These are phyloP conservation scores for Orientallactaga sibirica DNA, from an alignment of 2,797 vertebrate genomes.

Conservation along the genomic window DNA sequence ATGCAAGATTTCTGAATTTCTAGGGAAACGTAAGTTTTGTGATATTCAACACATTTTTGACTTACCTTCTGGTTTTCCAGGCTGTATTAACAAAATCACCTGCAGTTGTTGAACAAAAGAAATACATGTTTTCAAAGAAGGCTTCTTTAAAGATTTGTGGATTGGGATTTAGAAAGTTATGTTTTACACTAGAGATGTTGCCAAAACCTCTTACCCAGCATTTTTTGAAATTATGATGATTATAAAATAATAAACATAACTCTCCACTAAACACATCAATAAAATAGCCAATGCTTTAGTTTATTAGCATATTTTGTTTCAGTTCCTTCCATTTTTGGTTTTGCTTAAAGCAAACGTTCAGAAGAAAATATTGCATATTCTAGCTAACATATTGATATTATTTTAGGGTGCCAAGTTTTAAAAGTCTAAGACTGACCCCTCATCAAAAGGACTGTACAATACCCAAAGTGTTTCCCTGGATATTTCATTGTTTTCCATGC, in stretches of 20 bases:
- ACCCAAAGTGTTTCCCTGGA: conserved; percentile 64
- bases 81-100: conserved; percentile 56
- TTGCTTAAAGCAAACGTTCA: conserved; percentile 81
- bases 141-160: conserved; percentile 55
- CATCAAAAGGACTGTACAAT: conserved; percentile 65
- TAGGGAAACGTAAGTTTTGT: conserved; percentile 27
- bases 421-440: conserved; percentile 68
- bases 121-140: conserved; percentile 33
- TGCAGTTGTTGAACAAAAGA: conserved; percentile 29
- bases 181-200: conserved; percentile 44
- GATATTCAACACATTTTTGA: conserved; percentile 40
- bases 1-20: conserved; percentile 29
- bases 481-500: conserved; percentile 72
- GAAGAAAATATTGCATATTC: conserved; percentile 54
- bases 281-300: conserved; percentile 34
- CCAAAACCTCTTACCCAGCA: conserved; percentile 19
- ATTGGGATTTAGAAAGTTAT: conserved; percentile 5
- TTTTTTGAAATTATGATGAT: conserved; percentile 20
- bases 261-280: conserved; percentile 42
- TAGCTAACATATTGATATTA: conserved; percentile 48
- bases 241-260: conserved; percentile 65
- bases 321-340: conserved; percentile 70
- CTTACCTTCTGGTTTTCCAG: conserved; percentile 1
- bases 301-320: conserved; percentile 68
- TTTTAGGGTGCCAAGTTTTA: conserved; percentile 67